Percentiles rank a stretch among this genome's conserved stretches.
Evolutionary conservation across 2,797 vertebrate species (phyloP).

Genomic region (Lepus townsendii): DNA sequence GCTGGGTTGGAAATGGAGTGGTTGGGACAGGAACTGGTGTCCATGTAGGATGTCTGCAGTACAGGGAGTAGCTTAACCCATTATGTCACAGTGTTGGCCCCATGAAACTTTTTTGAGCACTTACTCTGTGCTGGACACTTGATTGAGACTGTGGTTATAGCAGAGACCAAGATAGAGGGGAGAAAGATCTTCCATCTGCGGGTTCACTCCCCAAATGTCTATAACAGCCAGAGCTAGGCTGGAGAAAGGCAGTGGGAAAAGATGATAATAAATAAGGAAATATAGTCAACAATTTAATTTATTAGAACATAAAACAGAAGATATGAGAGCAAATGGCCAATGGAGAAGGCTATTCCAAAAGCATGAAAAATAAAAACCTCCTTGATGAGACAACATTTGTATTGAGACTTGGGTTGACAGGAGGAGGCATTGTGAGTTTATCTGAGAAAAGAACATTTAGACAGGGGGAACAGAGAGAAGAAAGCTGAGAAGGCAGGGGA

Average conservation of each 20-base stretch:
- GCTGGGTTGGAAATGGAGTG: too few species aligned
- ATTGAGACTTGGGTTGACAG: not conserved
- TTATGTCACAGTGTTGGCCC: too few species aligned
- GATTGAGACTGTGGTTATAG: not conserved
- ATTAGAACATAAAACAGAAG: not conserved
- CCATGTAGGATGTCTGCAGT: too few species aligned
- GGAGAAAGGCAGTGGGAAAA: not conserved
- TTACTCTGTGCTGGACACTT: not conserved
- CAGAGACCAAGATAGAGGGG: not conserved
- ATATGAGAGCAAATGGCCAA: not conserved
- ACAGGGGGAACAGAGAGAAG: not conserved
- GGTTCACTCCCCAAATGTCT: too few species aligned
- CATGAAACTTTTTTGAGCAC: not conserved
- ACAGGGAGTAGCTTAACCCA: too few species aligned
- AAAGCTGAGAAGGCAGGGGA: not conserved
- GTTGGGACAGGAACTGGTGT: too few species aligned
- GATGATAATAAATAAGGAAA: not conserved
- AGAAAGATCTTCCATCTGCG: too few species aligned
- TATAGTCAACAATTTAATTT: not conserved
- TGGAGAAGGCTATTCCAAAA: not conserved
- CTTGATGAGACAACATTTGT: not conserved
- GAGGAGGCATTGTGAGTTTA: not conserved
- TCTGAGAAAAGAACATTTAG: too few species aligned
- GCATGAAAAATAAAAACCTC: not conserved
- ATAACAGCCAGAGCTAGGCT: not conserved